Base-by-base conservation (phyloP, 2,888 invertebrate genomes). In the Rhamphomyia laevipes region DNA sequence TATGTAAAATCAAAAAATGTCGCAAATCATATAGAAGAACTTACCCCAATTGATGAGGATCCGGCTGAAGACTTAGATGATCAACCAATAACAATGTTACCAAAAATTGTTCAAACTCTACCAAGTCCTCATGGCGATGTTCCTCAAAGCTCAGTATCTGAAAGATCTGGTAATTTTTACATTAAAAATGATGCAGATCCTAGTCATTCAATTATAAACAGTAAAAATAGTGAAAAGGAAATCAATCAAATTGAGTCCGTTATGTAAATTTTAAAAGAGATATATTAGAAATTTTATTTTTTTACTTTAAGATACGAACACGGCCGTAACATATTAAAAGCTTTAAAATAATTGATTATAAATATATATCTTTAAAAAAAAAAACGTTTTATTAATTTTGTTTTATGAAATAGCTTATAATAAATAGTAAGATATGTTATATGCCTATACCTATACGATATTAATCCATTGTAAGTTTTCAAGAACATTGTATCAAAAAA, bases 31-130 rank as follows among this genome's bases (percentile, higher is more conserved):
- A 67, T 76, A 53, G 88, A 88, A 66, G 81, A 81, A 10, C 74
- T 89, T 43, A 84, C 86, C 5, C 88, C 88, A 15, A 89, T 89
- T 55, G 87, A 89, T 65, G 86, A 86, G 66, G 88, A 89, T 66
- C 86, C 85, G 66, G 83, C 82, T 58, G 84, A 84, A 59, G 87
- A 86, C 30, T 84, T 84, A 46, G 84, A 84, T 51, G 86, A 86
- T 64, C 78, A 78, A 21, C 82, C 82, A 45, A 83, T 84, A 59
- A 82, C 82, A 2, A 84, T 84, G 74, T 75, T 86, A 51, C 88
- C 87, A 46, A 81, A 82, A 65, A 88, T 88, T 58, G 76, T 83
- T 5, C 82, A 84, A 71, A 88, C 87, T 1, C 81, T 86, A 43
- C 81, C 88, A 43, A 81, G 81, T 49, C 82, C 82, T 45, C 63